A percentile compares a stretch with the other conserved stretches of the same genome.
These are phyloP conservation scores for Trypoxylon attenuatum DNA, from an alignment of 2,888 invertebrate species.

Conservation along the genomic window DNA sequence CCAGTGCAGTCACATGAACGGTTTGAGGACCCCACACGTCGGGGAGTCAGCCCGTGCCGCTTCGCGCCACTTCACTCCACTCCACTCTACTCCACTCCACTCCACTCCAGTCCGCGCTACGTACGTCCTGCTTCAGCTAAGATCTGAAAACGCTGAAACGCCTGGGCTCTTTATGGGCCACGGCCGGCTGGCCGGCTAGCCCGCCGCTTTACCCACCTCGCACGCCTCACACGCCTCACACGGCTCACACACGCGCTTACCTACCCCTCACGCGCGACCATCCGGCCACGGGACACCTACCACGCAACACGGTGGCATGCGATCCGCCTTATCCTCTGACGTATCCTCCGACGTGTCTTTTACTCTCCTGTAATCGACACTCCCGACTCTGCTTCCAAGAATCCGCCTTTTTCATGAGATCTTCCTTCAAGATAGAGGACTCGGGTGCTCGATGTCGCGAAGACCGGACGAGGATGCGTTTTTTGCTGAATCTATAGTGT, in stretches of 20 bases:
- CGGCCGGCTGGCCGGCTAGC: not conserved
- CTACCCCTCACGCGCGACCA: no score
- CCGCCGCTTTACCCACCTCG: no score
- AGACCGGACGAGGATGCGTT: no score
- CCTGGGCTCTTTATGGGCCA: slow-evolving; percentile 14
- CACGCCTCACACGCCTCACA: not conserved
- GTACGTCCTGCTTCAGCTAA: slow-evolving; percentile 11
- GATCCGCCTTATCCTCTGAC: not conserved
- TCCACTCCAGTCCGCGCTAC: slow-evolving; percentile 12
- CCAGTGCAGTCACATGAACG: not conserved
- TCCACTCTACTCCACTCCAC: not conserved
- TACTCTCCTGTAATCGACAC: no score
- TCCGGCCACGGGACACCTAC: not conserved
- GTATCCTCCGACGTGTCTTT: no score
- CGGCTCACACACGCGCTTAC: not conserved
- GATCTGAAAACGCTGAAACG: slow-evolving; percentile 23
- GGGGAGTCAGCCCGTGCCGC: not conserved
- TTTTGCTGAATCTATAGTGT: not conserved
- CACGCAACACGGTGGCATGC: not conserved
- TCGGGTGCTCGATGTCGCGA: not conserved
- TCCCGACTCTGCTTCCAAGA: no score
- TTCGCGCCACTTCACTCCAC: no score
- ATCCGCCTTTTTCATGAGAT: no score
- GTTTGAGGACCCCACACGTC: slow-evolving; percentile 18
- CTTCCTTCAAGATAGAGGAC: no score